Percentiles rank a stretch among this genome's conserved stretches.
These are phyloP conservation scores for Geococcyx californianus DNA, from an alignment of 2,113 vertebrate genomes.

Conservation along the genomic window DNA sequence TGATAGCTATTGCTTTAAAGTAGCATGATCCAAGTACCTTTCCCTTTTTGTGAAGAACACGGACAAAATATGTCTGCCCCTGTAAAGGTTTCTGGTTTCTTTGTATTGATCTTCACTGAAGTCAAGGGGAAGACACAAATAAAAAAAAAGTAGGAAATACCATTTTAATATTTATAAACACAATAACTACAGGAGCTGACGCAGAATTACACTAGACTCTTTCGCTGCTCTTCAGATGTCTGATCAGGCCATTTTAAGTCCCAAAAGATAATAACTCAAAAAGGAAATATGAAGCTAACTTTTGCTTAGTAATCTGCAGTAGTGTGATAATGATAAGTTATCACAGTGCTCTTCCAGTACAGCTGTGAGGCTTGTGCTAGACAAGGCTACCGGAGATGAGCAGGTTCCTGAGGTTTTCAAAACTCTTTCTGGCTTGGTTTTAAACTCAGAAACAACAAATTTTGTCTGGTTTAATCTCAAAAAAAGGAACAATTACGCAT, in stretches of 20 bases:
- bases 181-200: background rate
- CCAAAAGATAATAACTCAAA: background rate
- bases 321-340: background rate
- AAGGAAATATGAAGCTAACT: background rate
- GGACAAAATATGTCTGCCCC: background rate
- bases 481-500: background rate
- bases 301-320: background rate
- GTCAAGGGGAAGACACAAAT: background rate
- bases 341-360: background rate
- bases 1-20: background rate
- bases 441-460: background rate
- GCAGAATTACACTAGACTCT: no score
- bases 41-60: background rate
- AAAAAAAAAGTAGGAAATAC: background rate
- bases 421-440: background rate
- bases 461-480: background rate
- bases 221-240: background rate
- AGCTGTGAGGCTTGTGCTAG: background rate
- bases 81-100: background rate
- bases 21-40: background rate
- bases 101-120: background rate
- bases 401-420: background rate
- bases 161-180: background rate
- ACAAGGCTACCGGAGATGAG: background rate
- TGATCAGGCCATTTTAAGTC: background rate